A percentile compares a stretch with the other conserved stretches of the same genome.
Evolutionary conservation across 35 echinoderm and acorn worm species (phyloP).

Genomic region (Hemicentrotus pulcherrimus): DNA sequence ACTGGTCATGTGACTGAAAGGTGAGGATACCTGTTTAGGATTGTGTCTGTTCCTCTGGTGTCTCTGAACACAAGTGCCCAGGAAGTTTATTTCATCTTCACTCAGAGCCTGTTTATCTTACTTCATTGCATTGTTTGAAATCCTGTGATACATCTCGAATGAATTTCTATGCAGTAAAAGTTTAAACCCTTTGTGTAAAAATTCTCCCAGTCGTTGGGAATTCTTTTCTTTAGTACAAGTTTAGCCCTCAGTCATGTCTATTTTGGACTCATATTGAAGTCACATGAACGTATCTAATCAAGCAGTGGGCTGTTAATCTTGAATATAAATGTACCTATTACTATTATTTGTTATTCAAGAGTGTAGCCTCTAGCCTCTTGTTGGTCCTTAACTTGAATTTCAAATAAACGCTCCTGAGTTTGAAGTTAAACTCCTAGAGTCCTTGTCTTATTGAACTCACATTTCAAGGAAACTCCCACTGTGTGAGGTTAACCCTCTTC

Average conservation of each 20-base stretch:
- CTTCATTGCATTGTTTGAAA: neutral
- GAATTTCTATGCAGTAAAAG: neutral
- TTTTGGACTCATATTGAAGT: neutral
- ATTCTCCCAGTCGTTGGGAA: neutral
- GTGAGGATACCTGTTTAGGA: neutral
- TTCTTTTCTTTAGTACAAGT: neutral
- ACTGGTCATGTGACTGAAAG: neutral
- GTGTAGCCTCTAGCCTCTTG: too few relatives aligned
- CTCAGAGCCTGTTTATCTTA: neutral
- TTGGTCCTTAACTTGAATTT: too few relatives aligned
- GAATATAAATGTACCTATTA: too few relatives aligned
- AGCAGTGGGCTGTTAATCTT: too few relatives aligned
- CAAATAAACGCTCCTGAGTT: too few relatives aligned
- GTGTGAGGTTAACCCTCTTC: neutral
- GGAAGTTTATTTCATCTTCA: neutral
- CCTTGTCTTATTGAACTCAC: neutral
- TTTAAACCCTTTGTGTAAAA: neutral
- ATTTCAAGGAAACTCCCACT: neutral
- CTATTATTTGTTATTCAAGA: too few relatives aligned
- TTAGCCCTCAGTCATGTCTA: neutral
- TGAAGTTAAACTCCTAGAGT: too few relatives aligned
- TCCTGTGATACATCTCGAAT: neutral
- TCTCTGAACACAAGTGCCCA: neutral
- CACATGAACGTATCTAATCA: neutral
- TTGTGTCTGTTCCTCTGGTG: neutral